Base-by-base conservation (phyloP, 2,113 vertebrate genomes). In the Sceloporus undulatus region DNA sequence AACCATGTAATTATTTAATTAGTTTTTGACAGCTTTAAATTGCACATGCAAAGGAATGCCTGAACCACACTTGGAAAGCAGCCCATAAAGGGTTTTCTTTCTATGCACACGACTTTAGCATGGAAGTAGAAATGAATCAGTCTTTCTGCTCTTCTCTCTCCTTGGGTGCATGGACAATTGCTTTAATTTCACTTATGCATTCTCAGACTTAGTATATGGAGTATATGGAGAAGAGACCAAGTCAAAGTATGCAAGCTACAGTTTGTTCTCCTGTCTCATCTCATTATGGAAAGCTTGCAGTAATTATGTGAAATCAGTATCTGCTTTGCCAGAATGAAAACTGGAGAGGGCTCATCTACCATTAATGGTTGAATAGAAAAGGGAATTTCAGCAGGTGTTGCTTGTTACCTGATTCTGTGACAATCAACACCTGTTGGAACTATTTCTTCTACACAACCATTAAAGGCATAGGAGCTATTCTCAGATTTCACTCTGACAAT, bases 1-100 rank as follows among this genome's bases (percentile, higher is more conserved):
- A 94, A 95, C 94, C 92, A 91, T 93, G 84, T 94, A 95, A 96
- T 97, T 96, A 95, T 95, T 96, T 96, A 95, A 96, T 96, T 97
- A 96, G 96, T 95, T 96, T 96, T 96, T 95, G 94, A 96, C 95
- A 95, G 93, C 91, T 96, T 95, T 90, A 91, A 93, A 96, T 95
- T 95, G 91, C 92, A 93, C 85, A 92, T 91, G 91, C 52, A 0
- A 91, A 94, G 93, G 94, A 95, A 96, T 95, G 91, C 88, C 90
- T 90, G 93, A 96, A 90, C 82, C 85, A 0, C 91, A 93, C 68
- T 42, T 91, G 94, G 93, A 94, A 93, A 86, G 21, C 21, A 85
- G 94, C 93, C 95, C 94, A 86, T 66, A 93, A 91, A 91, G 91
- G 86, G 94, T 95, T 96, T 93, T 93, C 79, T 79, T 75, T 62